Evolutionary conservation across 2,888 invertebrate species (phyloP).

Genomic region (Ditylenchus weischeri): DNA sequence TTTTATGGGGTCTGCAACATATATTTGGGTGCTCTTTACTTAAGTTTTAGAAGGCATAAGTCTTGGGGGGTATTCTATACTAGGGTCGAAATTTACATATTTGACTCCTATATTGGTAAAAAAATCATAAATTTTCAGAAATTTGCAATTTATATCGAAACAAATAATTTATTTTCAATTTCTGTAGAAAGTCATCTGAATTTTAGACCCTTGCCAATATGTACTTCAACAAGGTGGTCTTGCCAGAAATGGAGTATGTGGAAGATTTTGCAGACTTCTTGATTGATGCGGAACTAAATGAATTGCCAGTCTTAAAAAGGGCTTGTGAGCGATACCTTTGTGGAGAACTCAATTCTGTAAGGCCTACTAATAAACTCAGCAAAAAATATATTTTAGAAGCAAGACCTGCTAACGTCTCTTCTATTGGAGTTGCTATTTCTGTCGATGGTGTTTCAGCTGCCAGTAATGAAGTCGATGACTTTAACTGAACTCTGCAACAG

Average conservation of each 20-base stretch:
- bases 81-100: no score
- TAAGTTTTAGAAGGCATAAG: no score
- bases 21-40: no score
- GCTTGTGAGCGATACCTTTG: conserved; percentile 57
- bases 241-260: conserved; percentile 57
- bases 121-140: no score
- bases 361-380: neutral
- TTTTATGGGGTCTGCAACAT: no score
- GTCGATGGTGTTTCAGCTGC: conserved; percentile 54
- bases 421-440: conserved; percentile 55
- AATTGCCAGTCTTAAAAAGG: conserved; percentile 54
- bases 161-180: no score
- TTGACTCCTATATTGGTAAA: no score
- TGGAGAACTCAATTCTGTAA: conserved; percentile 54
- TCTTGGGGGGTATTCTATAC: no score
- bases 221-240: conserved; percentile 55
- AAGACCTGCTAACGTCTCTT: conserved; percentile 51
- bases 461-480: conserved; percentile 58
- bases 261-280: conserved; percentile 48
- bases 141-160: neutral
- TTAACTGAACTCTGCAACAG: conserved; percentile 47
- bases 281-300: conserved; percentile 57
- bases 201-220: conserved; percentile 37
- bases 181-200: no score
- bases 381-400: conserved; percentile 39